Base-by-base conservation (phyloP, 2,888 invertebrate genomes). In the Liopterus haemorrhoidalis region DNA sequence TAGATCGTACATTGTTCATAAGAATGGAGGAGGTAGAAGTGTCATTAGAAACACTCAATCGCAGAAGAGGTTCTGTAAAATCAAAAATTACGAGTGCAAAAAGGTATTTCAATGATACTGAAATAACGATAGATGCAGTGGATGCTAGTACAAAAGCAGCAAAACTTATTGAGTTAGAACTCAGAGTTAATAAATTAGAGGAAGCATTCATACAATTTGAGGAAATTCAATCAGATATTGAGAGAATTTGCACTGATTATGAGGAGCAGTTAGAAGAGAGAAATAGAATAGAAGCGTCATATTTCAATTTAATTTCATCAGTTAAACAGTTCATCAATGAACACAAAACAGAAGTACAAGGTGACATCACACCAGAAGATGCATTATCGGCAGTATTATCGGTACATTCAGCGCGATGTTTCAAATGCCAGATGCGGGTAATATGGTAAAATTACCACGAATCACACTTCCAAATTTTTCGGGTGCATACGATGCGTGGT, bases 401-500 rank as follows among this genome's bases (percentile, higher is more conserved):
- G n/a, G n/a, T n/a, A n/a, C n/a, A n/a, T n/a, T n/a, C n/a, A n/a
- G n/a, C n/a, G n/a, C n/a, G n/a, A n/a, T n/a, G n/a, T n/a, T n/a
- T n/a, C n/a, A n/a, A n/a, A n/a, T n/a, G n/a, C n/a, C n/a, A n/a
- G n/a, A n/a, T n/a, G n/a, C n/a, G n/a, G n/a, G n/a, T n/a, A 40
- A 40, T 22, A 5, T 8, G 15, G 20, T 45, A 12, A 48, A 41
- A 36, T 28, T 48, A 16, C 48, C 45, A 8, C 27, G 12, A 20
- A 48, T 48, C n/a, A 21, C 35, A 16, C 32, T 52, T 18, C 41
- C 45, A 8, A 21, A 14, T 14, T 49, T 54, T 45, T 8, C 30
- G 19, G 54, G 54, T 1, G 12, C 27, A 2, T 52, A 50, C 40
- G 20, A 37, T 14, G 33, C 8, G 1, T 52, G 52, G 52, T 9